These are phyloP conservation scores for Daubentonia madagascariensis DNA, from an alignment of 2,113 vertebrate species.

Conservation along the genomic window DNA sequence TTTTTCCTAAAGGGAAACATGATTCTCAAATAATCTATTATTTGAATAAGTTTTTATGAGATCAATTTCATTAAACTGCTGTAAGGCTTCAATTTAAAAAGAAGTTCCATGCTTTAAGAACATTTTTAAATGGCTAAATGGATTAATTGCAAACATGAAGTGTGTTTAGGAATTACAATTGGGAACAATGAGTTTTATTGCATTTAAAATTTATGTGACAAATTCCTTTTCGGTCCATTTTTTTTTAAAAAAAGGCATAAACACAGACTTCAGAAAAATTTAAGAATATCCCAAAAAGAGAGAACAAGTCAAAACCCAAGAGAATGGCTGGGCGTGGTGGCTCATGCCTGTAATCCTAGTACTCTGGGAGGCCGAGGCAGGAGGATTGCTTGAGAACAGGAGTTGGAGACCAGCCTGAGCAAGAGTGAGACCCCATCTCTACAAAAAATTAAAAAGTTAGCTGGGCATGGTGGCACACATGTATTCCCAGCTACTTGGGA, in stretches of 20 bases:
- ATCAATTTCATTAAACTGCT: background rate
- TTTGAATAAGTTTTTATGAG: background rate
- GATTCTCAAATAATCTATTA: background rate
- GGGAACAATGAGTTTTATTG: background rate
- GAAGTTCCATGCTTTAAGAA: background rate
- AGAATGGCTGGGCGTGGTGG: background rate
- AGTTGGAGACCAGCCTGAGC: too few relatives aligned
- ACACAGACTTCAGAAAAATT: conserved; percentile 6
- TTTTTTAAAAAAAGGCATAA: background rate
- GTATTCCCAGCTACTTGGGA: too few relatives aligned
- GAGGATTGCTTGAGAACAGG: too few relatives aligned
- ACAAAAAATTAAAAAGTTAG: too few relatives aligned
- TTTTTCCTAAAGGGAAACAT: background rate
- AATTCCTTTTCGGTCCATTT: background rate
- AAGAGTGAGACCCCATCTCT: too few relatives aligned
- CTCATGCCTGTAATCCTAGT: too few relatives aligned
- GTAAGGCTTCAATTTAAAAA: background rate
- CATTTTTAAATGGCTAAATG: background rate
- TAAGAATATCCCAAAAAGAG: background rate
- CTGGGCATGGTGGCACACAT: too few relatives aligned
- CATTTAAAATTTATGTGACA: background rate
- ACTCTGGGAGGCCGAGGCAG: too few relatives aligned
- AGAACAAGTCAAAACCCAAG: conserved; percentile 1
- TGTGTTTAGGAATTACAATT: background rate
- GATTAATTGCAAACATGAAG: background rate